Conservation (phyloP, 2,113 vertebrate genomes). For the human (Homo sapiens) region GRCh38 chr13:61283001-61283500, state of each 20-base stretch:
- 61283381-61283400: not conserved
- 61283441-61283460: not conserved
- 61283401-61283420: not conserved
- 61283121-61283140: no score
- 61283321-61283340: not conserved
- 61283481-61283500: not conserved
- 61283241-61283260: not conserved
- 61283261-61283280: no score
- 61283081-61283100: no score
- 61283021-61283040: no score
- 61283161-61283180: no score
- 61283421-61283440: not conserved
- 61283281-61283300: not conserved
- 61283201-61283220: no score
- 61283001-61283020: no score
- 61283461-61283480: not conserved
- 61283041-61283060: no score
- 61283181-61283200: no score
- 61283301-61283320: not conserved
- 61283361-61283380: not conserved
- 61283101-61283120: no score
- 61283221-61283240: not conserved
- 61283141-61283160: no score
- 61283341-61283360: not conserved
- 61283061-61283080: no score